These are phyloP conservation scores for Podotricha telesiphe DNA, from an alignment of 2,888 invertebrate species.

Conservation along the genomic window DNA sequence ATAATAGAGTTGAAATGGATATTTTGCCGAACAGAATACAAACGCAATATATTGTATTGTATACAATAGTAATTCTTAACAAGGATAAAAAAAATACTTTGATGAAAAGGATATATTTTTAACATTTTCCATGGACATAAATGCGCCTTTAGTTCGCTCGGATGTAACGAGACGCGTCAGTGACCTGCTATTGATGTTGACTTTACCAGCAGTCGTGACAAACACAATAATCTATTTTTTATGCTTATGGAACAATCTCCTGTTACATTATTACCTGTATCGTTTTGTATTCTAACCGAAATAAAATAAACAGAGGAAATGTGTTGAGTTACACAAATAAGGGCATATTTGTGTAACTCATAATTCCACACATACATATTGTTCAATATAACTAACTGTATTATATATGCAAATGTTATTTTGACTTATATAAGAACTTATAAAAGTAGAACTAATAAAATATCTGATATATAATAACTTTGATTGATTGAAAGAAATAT, in stretches of 20 bases:
- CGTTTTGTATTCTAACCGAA: constrained; percentile 7
- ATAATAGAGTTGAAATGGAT: constrained; percentile 3
- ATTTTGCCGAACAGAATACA: constrained; percentile 12
- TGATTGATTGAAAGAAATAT: no score
- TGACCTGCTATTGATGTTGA: constrained; percentile 36
- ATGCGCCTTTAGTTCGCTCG: constrained; percentile 20
- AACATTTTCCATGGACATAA: constrained; percentile 19
- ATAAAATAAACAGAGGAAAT: background rate
- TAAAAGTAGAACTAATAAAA: no score
- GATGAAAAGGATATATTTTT: constrained; percentile 25
- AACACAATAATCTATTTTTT: constrained; percentile 30
- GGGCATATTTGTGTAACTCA: no score
- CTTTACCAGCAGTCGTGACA: constrained; percentile 37
- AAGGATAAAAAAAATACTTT: constrained; percentile 10
- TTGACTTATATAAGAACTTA: no score
- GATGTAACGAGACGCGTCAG: constrained; percentile 32
- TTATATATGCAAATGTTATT: no score
- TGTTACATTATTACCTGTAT: constrained; percentile 21
- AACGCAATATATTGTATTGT: constrained; percentile 15
- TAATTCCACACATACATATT: no score
- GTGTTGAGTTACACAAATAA: no score
- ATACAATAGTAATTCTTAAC: constrained; percentile 11
- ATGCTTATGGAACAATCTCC: constrained; percentile 27
- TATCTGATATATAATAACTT: no score
- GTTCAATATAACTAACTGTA: no score